Conservation (phyloP, 2,797 vertebrate species). For the Psittacula echo region DNA sequence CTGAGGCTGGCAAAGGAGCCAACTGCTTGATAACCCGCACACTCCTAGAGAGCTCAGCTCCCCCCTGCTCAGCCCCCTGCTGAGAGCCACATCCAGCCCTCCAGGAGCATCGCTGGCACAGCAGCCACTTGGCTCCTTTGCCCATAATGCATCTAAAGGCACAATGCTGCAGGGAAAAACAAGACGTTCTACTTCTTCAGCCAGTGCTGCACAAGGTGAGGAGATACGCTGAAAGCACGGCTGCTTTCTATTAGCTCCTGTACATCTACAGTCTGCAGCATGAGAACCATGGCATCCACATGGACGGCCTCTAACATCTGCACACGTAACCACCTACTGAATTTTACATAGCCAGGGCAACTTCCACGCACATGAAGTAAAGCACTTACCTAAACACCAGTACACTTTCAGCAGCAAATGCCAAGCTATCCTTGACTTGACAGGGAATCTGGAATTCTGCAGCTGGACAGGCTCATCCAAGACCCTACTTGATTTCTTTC, state of each 20-base stretch:
- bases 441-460: neutral
- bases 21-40: rapidly evolving
- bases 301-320: neutral
- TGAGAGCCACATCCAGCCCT: rapidly evolving
- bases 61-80: no score
- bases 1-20: neutral
- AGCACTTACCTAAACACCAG: neutral
- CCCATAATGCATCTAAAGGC: neutral
- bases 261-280: neutral
- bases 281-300: rapidly evolving
- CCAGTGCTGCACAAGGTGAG: neutral
- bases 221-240: rapidly evolving
- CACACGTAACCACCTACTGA: neutral
- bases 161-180: neutral
- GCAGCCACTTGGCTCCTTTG: rapidly evolving
- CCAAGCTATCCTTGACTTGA: neutral
- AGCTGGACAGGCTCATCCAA: neutral
- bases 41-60: neutral
- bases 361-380: neutral
- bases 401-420: neutral
- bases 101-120: neutral
- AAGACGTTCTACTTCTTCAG: neutral
- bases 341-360: neutral
- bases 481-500: neutral
- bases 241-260: neutral